Base-by-base conservation (phyloP, 2,888 invertebrate species). In the Drosophila trichaetosa region DNA sequence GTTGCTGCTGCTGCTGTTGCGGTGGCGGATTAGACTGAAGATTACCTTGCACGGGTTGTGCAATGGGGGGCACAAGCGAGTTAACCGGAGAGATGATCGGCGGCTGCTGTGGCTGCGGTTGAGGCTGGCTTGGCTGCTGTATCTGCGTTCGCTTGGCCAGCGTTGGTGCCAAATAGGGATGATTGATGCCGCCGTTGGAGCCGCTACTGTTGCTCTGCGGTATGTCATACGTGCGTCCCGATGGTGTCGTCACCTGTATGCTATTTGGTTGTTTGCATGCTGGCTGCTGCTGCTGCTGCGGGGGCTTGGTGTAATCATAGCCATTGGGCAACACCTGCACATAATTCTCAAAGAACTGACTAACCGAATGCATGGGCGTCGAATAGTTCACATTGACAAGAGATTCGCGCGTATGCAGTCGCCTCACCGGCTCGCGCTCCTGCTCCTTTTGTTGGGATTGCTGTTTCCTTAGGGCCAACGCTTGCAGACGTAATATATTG, bases 151-250 rank as follows among this genome's bases (percentile, higher is more conserved):
- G 87, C 71, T 87, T 90, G 24, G 86, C 82, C 21, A 92, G 72
- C 29, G 87, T 79, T 36, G 93, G 93, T 4, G 93, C 93, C 62
- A 93, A 75, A 72, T 93, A 93, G 31, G 93, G 92, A 69, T 83
- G 84, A 56, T 75, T 82, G n/a, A 80, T 79, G 33, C 77, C 82
- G 10, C 89, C 88, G 46, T 79, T 79, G 24, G 68, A 78, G 68
- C 87, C 87, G 6, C 90, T 90, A 69, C 86, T 83, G 58, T 92
- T 92, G 52, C 85, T 87, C 48, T 90, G 74, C 36, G 92, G 92
- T 72, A 91, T 88, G 49, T 92, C 91, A 67, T 90, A 92, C 16
- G 76, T 87, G 67, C 86, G 90, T 4, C 92, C 93, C 27, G 91
- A 89, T 51, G 90, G 89, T 36, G 91, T 92, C 34, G 89, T 89